Evolutionary conservation across 1,140 invertebrate genomes (phyloP).

Genomic region (Drosophila arawakana): DNA sequence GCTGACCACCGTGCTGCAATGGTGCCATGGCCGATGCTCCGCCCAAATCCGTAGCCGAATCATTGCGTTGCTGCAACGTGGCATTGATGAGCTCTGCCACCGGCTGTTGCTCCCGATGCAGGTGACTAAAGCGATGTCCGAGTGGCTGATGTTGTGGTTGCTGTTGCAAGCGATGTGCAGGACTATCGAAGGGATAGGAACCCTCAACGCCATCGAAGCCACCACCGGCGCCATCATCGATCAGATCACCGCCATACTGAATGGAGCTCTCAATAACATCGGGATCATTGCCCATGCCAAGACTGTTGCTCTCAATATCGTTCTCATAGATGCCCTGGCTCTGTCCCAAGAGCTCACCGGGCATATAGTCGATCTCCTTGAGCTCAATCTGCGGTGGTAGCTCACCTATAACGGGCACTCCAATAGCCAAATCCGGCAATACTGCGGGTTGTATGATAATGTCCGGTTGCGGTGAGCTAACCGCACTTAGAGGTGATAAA

Average conservation of each 20-base stretch:
- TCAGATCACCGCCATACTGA: conserved; percentile 80
- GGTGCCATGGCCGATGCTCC: conserved; percentile 65
- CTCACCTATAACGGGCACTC: conserved; percentile 82
- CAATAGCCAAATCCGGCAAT: conserved; percentile 80
- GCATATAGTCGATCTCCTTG: conserved; percentile 84
- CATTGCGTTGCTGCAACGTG: conserved; percentile 58
- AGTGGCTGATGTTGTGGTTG: conserved; percentile 16
- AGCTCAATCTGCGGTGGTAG: conserved; percentile 84
- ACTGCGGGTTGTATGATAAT: conserved; percentile 82
- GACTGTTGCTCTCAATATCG: conserved; percentile 62
- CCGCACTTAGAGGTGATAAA: neutral
- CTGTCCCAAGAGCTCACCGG: conserved; percentile 60
- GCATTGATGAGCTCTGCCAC: conserved; percentile 69
- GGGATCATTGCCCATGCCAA: conserved; percentile 38
- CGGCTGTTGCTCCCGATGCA: conserved; percentile 74
- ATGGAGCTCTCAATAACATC: conserved; percentile 75
- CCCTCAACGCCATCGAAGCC: conserved; percentile 81
- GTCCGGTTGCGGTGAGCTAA: conserved; percentile 59
- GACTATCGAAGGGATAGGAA: conserved; percentile 78
- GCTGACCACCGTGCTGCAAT: conserved; percentile 35
- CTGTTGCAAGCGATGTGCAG: conserved; percentile 50
- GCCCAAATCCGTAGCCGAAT: neutral
- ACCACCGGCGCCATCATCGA: conserved; percentile 76
- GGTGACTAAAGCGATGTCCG: conserved; percentile 58
- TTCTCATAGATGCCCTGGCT: conserved; percentile 59